Evolutionary conservation across 2,113 vertebrate species (phyloP).

Genomic region (Corythoichthys haematopterus): DNA sequence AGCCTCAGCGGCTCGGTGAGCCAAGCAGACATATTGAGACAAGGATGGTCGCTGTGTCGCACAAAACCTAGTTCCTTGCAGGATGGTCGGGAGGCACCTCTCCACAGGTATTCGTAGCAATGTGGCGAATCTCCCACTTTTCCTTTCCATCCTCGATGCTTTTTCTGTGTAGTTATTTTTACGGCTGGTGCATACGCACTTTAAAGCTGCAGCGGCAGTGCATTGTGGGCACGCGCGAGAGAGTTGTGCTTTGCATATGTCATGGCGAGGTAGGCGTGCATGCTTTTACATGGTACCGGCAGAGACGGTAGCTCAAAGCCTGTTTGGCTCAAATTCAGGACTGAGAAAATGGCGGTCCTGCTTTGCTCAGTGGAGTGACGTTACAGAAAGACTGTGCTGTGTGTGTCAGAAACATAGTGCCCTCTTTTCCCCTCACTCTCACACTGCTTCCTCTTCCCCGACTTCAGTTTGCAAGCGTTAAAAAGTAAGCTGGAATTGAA

Average conservation of each 20-base stretch:
- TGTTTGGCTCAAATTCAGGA: constrained; percentile 80
- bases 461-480: constrained; percentile 23
- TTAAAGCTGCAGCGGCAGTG: constrained; percentile 22
- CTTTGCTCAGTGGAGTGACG: constrained; percentile 71
- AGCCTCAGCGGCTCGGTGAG: constrained; percentile 74
- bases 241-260: constrained; percentile 10
- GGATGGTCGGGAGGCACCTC: constrained; percentile 81
- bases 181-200: constrained; percentile 29
- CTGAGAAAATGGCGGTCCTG: constrained; percentile 89
- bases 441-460: constrained; percentile 18
- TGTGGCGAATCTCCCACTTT: constrained; percentile 48
- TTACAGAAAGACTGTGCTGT: constrained; percentile 70
- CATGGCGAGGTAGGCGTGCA: constrained; percentile 14
- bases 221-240: constrained; percentile 20
- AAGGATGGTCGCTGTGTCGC: constrained; percentile 73
- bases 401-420: constrained; percentile 58
- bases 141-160: constrained; percentile 6
- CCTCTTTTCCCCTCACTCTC: constrained; percentile 38
- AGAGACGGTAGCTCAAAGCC: constrained; percentile 64
- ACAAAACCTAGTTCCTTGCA: constrained; percentile 76
- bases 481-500: constrained; percentile 30
- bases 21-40: constrained; percentile 77
- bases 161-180: constrained; percentile 40
- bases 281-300: constrained; percentile 38
- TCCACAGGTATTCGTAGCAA: constrained; percentile 79